phyloP scores from a whole-genome alignment of 2,113 vertebrate species.

The Gnathonemus longibarbis region DNA sequence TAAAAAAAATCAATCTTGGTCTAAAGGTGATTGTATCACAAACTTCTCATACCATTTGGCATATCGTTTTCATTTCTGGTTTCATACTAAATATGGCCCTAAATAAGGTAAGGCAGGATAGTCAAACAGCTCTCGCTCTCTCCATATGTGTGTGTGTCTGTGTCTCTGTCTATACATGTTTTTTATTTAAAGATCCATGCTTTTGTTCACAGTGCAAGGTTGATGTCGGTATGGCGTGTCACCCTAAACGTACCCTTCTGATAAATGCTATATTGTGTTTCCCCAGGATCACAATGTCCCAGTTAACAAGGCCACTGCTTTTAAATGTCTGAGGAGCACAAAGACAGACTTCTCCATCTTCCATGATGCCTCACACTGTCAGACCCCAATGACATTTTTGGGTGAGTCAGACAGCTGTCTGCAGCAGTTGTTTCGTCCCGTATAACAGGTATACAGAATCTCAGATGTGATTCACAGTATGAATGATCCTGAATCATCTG shows the following conservation, averaged over 20 bases:
- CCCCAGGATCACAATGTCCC: background rate
- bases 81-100: background rate
- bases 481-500: background rate
- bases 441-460: background rate
- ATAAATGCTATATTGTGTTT: background rate
- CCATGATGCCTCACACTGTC: background rate
- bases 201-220: background rate
- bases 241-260: background rate
- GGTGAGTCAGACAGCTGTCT: background rate
- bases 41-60: background rate
- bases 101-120: background rate
- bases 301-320: slow-evolving; percentile 7
- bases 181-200: background rate
- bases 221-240: background rate
- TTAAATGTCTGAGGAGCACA: background rate
- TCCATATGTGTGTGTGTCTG: background rate
- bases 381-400: background rate
- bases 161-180: background rate
- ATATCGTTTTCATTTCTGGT: background rate
- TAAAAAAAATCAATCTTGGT: background rate
- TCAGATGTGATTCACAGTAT: background rate
- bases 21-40: background rate
- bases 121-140: background rate
- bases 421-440: background rate
- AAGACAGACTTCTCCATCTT: background rate